Percentiles rank a stretch among this genome's conserved stretches.
phyloP scores from a whole-genome alignment of 2,113 vertebrate genomes.

The Gobiocypris rarus region DNA sequence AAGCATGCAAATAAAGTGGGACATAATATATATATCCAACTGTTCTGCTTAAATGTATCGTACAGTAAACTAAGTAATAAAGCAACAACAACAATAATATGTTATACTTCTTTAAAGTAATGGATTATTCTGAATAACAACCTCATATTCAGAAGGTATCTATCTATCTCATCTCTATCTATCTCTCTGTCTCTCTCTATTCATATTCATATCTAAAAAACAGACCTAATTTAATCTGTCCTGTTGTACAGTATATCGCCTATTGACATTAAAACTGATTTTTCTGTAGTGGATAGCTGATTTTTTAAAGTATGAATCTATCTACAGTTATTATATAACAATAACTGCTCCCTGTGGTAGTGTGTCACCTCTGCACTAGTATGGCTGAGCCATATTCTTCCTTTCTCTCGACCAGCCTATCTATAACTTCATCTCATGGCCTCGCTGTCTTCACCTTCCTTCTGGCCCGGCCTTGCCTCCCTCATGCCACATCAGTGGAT shows the following conservation, averaged over 20 bases:
- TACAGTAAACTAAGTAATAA: too few species aligned
- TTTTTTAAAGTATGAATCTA: too few species aligned
- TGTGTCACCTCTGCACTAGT: background rate
- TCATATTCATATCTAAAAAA: too few species aligned
- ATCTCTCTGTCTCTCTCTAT: too few species aligned
- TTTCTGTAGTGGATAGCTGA: too few species aligned
- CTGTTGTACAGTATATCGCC: background rate
- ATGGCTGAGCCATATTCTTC: background rate
- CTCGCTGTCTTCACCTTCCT: conserved; percentile 26
- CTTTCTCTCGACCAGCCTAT: background rate
- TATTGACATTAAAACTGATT: background rate
- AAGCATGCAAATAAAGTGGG: too few species aligned
- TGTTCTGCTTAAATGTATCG: too few species aligned
- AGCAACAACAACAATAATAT: too few species aligned
- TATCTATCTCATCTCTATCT: too few species aligned
- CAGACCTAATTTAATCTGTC: background rate
- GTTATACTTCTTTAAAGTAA: too few species aligned
- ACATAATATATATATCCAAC: too few species aligned
- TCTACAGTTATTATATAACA: background rate
- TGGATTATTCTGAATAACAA: background rate
- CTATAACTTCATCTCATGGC: conserved; percentile 14
- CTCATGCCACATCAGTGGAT: conserved; percentile 70
- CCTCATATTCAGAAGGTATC: too few species aligned
- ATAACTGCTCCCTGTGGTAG: background rate
- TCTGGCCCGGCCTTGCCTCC: conserved; percentile 53